These are phyloP conservation scores for Bathynomus jamesi DNA, from an alignment of 1,140 invertebrate genomes.

Conservation along the genomic window DNA sequence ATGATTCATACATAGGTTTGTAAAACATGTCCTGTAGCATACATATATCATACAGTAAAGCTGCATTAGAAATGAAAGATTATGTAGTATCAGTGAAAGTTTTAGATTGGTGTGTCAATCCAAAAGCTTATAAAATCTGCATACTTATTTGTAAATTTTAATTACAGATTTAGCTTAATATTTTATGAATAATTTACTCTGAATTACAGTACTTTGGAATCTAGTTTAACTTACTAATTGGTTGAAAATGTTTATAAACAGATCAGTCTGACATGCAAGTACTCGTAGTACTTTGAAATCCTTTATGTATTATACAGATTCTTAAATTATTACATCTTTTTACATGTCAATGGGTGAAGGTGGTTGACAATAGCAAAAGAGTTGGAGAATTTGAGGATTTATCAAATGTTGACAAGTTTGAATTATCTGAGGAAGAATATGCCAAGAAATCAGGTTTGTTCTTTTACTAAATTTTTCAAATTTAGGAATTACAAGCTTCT, in stretches of 20 bases:
- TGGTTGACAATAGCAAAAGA: conserved; percentile 23
- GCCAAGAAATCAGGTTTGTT: conserved; percentile 59
- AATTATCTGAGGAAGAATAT: conserved; percentile 79
- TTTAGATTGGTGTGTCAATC: too few relatives aligned
- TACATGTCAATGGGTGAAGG: conserved; percentile 50
- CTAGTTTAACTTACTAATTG: too few relatives aligned
- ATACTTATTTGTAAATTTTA: too few relatives aligned
- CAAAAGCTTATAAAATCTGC: too few relatives aligned
- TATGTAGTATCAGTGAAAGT: too few relatives aligned
- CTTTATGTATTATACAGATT: conserved; percentile 64
- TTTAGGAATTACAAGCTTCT: too few relatives aligned
- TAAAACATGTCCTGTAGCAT: too few relatives aligned
- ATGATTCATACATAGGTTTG: too few relatives aligned
- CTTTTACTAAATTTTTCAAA: background rate
- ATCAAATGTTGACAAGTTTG: conserved; percentile 74
- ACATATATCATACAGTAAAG: too few relatives aligned
- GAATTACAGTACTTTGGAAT: conserved; percentile 69
- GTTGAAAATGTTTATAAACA: too few relatives aligned
- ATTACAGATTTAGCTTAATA: conserved; percentile 81
- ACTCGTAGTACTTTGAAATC: conserved; percentile 63
- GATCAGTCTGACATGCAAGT: conserved; percentile 48
- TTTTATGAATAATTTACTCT: too few relatives aligned
- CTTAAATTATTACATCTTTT: conserved; percentile 54
- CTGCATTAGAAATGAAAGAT: too few relatives aligned
- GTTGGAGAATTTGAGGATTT: conserved; percentile 59